Conservation (phyloP, 2,888 invertebrate species). For the Pammene aurita region DNA sequence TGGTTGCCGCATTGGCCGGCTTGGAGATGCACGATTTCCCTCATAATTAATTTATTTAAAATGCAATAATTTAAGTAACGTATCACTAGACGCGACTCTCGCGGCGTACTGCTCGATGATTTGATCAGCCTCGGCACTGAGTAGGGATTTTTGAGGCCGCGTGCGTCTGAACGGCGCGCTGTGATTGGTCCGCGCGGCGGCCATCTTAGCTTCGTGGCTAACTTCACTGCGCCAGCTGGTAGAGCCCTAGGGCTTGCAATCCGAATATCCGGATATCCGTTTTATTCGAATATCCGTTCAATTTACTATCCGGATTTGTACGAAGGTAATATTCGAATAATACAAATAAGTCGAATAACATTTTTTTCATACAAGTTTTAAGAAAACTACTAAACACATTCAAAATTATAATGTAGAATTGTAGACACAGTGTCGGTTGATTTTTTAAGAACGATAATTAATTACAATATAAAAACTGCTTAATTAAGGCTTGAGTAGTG, state of each 20-base stretch:
- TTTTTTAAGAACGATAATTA: too few species aligned
- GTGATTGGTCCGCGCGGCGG: conserved; percentile 62
- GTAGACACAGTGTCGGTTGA: too few species aligned
- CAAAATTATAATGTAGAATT: too few species aligned
- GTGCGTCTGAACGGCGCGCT: conserved; percentile 53
- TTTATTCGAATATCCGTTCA: conserved; percentile 22
- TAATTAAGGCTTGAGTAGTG: too few species aligned
- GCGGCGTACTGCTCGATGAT: conserved; percentile 75
- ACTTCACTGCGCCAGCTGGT: conserved; percentile 60
- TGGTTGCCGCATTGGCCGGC: conserved; percentile 94
- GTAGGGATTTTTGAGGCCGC: conserved; percentile 81
- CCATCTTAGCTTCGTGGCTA: conserved; percentile 51
- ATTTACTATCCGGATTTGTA: too few species aligned
- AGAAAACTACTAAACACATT: too few species aligned
- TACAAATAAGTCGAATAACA: too few species aligned
- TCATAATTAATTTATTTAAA: conserved; percentile 82
- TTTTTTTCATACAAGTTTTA: too few species aligned
- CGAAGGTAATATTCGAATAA: too few species aligned
- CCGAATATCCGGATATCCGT: conserved; percentile 48
- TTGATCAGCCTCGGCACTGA: conserved; percentile 63
- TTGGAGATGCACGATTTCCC: conserved; percentile 92
- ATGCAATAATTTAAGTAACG: conserved; percentile 73
- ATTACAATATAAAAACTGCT: too few species aligned
- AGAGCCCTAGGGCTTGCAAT: conserved; percentile 57
- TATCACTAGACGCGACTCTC: conserved; percentile 78